Evolutionary conservation across 2,113 vertebrate genomes (phyloP).

Genomic region (Strix uralensis): DNA sequence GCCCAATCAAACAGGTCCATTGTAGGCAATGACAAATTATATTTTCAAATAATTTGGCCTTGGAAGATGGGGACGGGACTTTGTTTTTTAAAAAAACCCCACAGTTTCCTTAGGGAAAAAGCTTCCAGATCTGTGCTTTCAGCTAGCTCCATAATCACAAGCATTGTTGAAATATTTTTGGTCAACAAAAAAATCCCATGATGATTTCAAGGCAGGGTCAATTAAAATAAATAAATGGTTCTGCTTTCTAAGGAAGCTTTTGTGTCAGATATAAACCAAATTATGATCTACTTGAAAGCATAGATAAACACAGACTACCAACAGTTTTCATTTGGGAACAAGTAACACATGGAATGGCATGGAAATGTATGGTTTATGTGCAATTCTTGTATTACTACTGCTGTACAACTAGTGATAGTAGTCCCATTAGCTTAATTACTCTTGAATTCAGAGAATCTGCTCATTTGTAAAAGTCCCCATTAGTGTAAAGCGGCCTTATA

Average conservation of each 20-base stretch:
- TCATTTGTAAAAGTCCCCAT: background rate
- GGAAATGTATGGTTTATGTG: background rate
- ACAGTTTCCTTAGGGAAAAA: background rate
- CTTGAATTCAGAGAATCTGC: background rate
- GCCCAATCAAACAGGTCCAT: fast-evolving
- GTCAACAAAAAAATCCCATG: background rate
- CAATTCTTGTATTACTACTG: background rate
- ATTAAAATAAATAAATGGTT: slow-evolving; percentile 23
- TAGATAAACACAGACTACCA: background rate
- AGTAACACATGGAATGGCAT: background rate
- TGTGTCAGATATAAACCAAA: slow-evolving; percentile 21
- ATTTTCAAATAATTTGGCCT: background rate
- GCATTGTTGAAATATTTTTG: background rate
- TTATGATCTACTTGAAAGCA: background rate
- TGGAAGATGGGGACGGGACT: background rate
- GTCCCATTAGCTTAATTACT: slow-evolving; percentile 26
- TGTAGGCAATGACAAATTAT: background rate
- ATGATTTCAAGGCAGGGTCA: slow-evolving; percentile 23
- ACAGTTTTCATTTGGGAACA: background rate
- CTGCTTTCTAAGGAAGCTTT: slow-evolving; percentile 12
- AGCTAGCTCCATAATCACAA: background rate
- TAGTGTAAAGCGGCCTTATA: background rate
- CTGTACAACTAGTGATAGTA: background rate
- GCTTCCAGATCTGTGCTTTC: background rate
- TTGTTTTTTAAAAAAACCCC: background rate